Conservation (phyloP, 2,888 invertebrate genomes). For the Morpho achilles region DNA sequence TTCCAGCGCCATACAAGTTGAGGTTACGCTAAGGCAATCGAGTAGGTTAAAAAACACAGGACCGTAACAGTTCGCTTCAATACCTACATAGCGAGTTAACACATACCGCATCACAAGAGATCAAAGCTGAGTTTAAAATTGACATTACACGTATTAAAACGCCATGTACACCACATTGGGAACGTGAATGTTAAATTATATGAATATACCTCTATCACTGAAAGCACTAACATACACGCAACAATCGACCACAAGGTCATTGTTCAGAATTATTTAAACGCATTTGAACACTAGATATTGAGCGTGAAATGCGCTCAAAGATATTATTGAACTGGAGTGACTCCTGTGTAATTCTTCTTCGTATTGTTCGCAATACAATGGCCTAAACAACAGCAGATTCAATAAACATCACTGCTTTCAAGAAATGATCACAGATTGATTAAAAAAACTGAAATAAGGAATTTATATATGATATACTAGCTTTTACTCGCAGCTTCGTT, state of each 20-base stretch:
- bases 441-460: neutral
- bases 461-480: too few relatives aligned
- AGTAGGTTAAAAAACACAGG: too few relatives aligned
- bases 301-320: neutral
- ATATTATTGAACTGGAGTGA: slow-evolving; percentile 1
- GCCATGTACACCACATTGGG: slow-evolving; percentile 39
- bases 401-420: slow-evolving; percentile 12
- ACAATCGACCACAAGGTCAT: slow-evolving; percentile 27
- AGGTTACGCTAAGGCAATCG: too few relatives aligned
- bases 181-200: slow-evolving; percentile 40
- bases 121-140: slow-evolving; percentile 39
- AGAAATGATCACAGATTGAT: slow-evolving; percentile 5
- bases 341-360: slow-evolving; percentile 3
- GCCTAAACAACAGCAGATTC: slow-evolving; percentile 14
- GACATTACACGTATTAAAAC: slow-evolving; percentile 35
- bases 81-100: slow-evolving; percentile 13
- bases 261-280: slow-evolving; percentile 6
- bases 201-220: slow-evolving; percentile 42
- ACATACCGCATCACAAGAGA: slow-evolving; percentile 34
- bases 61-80: neutral
- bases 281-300: slow-evolving; percentile 2
- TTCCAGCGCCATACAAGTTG: too few relatives aligned
- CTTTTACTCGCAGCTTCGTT: too few relatives aligned
- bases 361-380: slow-evolving; percentile 23
- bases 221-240: slow-evolving; percentile 29